Percentiles rank a stretch among this genome's conserved stretches.
These are phyloP conservation scores for Macrochelys suwanniensis DNA, from an alignment of 2,797 vertebrate species.

Conservation along the genomic window DNA sequence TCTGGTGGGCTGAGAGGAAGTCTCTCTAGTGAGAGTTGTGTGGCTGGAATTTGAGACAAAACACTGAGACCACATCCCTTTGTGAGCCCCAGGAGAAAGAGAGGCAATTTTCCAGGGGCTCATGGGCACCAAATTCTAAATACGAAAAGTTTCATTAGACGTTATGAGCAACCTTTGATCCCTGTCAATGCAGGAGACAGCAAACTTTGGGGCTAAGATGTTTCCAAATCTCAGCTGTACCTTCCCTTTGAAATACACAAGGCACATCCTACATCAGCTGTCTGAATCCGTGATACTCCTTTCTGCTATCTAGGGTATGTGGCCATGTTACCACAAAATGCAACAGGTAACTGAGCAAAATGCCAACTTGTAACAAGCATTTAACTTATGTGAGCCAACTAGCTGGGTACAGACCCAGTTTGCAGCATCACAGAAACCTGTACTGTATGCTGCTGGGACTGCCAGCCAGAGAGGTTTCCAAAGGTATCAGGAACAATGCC, in stretches of 20 bases:
- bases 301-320: background rate
- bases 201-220: background rate
- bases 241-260: background rate
- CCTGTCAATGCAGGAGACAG: background rate
- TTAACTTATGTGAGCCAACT: background rate
- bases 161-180: background rate
- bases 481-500: background rate
- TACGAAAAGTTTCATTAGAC: background rate
- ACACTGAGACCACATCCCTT: background rate
- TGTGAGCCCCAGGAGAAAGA: background rate
- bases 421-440: background rate
- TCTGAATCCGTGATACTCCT: background rate
- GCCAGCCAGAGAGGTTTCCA: background rate
- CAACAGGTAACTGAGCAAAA: background rate
- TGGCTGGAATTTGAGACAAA: background rate
- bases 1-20: background rate
- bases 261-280: too few species aligned
- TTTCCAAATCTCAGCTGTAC: background rate
- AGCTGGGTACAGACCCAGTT: background rate
- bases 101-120: background rate
- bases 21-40: background rate
- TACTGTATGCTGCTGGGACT: background rate
- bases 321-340: background rate
- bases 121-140: background rate
- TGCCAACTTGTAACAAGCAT: background rate